Percentiles rank a stretch among this genome's conserved stretches.
Evolutionary conservation across 2,113 vertebrate species (phyloP).

Genomic region (Aplodontia rufa): DNA sequence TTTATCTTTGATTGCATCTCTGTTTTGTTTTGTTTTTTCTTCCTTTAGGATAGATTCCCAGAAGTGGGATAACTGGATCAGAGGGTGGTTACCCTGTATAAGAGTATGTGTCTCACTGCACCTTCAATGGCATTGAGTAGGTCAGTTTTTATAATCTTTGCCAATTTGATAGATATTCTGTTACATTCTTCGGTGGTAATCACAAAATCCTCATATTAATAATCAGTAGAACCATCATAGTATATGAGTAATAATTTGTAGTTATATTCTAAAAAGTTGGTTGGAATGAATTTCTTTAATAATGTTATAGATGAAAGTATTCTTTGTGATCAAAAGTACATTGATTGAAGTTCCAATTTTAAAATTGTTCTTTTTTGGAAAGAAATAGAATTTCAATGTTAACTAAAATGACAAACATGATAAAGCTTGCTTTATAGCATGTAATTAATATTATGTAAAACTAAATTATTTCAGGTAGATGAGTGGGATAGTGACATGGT

Average conservation of each 20-base stretch:
- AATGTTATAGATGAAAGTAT: constrained; percentile 48
- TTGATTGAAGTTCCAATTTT: constrained; percentile 24
- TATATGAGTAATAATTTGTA: constrained; percentile 23
- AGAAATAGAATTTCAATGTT: background rate
- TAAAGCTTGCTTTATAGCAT: background rate
- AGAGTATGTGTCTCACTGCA: constrained; percentile 58
- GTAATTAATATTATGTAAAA: constrained; percentile 38
- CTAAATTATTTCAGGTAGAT: constrained; percentile 29
- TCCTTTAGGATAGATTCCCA: constrained; percentile 65
- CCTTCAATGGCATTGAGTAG: constrained; percentile 59
- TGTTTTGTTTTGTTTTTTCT: background rate
- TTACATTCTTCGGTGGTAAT: constrained; percentile 42
- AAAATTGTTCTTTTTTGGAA: constrained; percentile 14
- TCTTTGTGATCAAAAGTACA: background rate
- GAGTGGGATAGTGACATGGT: background rate
- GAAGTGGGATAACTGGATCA: constrained; percentile 66
- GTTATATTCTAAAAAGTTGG: constrained; percentile 44
- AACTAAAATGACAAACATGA: constrained; percentile 29
- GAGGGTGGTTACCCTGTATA: constrained; percentile 44
- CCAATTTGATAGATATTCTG: constrained; percentile 37
- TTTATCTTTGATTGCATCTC: constrained; percentile 67
- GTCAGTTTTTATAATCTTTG: constrained; percentile 64
- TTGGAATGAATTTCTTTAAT: constrained; percentile 52
- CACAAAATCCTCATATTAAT: constrained; percentile 23
- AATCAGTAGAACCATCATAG: constrained; percentile 39